These are phyloP conservation scores for Agriopis leucophaearia DNA, from an alignment of 2,888 invertebrate species.

Conservation along the genomic window DNA sequence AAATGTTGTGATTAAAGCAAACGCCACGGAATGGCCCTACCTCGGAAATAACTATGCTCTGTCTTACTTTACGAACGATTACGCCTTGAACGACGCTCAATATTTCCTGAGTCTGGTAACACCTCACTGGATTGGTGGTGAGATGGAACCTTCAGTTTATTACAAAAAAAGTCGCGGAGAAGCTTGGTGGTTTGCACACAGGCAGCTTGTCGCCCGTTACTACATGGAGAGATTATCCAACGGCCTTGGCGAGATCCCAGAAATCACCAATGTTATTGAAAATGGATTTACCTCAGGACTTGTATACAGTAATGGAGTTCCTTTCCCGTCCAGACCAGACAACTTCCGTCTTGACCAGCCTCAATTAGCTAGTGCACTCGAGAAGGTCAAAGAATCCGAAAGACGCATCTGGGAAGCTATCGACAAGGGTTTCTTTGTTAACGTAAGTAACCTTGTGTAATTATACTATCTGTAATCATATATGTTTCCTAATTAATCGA, in stretches of 20 bases:
- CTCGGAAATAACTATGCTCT: constrained; percentile 78
- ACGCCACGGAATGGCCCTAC: constrained; percentile 87
- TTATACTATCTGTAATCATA: background rate
- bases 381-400: constrained; percentile 81
- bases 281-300: constrained; percentile 89
- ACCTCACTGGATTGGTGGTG: constrained; percentile 88
- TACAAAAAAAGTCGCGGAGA: constrained; percentile 84
- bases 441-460: constrained; percentile 61
- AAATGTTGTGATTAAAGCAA: constrained; percentile 86
- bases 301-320: constrained; percentile 88
- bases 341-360: constrained; percentile 82
- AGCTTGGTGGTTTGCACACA: constrained; percentile 86
- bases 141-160: constrained; percentile 78
- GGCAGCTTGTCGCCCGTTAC: constrained; percentile 90
- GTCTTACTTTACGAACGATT: constrained; percentile 91
- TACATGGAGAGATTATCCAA: constrained; percentile 91
- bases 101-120: constrained; percentile 87
- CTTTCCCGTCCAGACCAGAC: constrained; percentile 88
- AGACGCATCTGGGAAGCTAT: constrained; percentile 87
- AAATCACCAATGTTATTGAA: constrained; percentile 84
- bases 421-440: constrained; percentile 83
- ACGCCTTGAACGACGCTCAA: constrained; percentile 89
- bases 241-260: constrained; percentile 88
- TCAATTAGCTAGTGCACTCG: constrained; percentile 72
- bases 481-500: background rate